Percentiles rank a stretch among this genome's conserved stretches.
Evolutionary conservation across 2,888 invertebrate genomes (phyloP).

Genomic region (Andrena bucephala): DNA sequence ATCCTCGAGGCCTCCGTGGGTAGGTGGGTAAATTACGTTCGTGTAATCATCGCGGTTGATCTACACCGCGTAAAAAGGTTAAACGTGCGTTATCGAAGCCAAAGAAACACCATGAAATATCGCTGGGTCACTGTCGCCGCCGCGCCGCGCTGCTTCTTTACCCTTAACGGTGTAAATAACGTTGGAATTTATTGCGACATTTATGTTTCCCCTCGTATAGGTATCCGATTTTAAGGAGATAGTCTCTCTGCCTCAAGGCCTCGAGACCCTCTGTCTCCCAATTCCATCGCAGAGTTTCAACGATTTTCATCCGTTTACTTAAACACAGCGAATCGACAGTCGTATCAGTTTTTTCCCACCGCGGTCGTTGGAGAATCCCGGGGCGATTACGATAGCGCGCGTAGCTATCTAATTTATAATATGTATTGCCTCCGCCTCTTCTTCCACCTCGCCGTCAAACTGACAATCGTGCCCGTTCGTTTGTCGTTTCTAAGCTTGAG

Average conservation of each 20-base stretch:
- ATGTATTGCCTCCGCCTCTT: neutral
- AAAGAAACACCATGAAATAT: neutral
- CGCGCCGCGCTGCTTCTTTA: neutral
- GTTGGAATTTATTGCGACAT: conserved; percentile 37
- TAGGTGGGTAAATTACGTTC: neutral
- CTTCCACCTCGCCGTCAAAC: conserved; percentile 10
- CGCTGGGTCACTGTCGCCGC: conserved; percentile 30
- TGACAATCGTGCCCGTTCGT: conserved; percentile 30
- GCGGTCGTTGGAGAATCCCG: neutral
- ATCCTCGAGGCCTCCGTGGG: too few relatives aligned
- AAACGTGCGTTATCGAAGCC: conserved; percentile 5
- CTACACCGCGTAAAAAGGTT: neutral
- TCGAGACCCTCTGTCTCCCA: neutral
- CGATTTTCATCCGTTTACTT: neutral
- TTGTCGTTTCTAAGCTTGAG: conserved; percentile 43
- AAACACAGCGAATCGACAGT: conserved; percentile 15
- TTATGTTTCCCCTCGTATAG: conserved; percentile 33
- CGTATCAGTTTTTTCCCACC: too few relatives aligned
- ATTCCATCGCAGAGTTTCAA: neutral
- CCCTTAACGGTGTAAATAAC: conserved; percentile 15
- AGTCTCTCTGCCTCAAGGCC: conserved; percentile 24
- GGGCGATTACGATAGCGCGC: neutral
- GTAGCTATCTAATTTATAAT: neutral
- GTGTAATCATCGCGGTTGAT: conserved; percentile 4
- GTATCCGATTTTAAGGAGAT: conserved; percentile 34